Evolutionary conservation across 2,797 vertebrate genomes (phyloP).

Genomic region (Halcyon chelicuti): DNA sequence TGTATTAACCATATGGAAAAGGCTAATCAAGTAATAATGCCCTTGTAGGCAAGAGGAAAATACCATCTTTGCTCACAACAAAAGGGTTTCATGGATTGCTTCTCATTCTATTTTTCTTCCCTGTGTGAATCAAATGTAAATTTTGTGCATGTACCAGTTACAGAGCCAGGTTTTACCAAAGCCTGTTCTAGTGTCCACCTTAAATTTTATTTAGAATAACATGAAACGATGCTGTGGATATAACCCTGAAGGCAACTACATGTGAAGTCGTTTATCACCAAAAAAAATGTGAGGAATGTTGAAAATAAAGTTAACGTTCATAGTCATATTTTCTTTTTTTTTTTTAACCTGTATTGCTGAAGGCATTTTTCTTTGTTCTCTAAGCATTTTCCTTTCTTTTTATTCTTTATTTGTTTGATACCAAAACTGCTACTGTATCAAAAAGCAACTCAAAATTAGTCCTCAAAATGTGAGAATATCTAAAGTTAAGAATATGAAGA

Average conservation of each 20-base stretch:
- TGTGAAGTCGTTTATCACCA: conserved; percentile 66
- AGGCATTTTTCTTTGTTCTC: conserved; percentile 52
- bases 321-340: conserved; percentile 40
- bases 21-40: background rate
- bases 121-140: background rate
- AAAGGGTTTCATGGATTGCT: background rate
- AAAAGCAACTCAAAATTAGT: background rate
- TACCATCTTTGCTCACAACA: background rate
- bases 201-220: conserved; percentile 56
- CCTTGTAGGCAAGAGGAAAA: background rate
- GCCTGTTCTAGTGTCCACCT: conserved; percentile 34
- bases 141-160: background rate
- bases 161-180: background rate
- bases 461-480: background rate
- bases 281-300: conserved; percentile 71
- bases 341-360: conserved; percentile 22
- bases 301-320: conserved; percentile 38
- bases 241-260: conserved; percentile 55
- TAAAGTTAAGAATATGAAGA: background rate
- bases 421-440: background rate
- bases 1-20: background rate
- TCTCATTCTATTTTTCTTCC: background rate
- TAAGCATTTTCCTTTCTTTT: conserved; percentile 22
- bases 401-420: conserved; percentile 18
- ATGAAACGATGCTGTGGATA: conserved; percentile 18